These are phyloP conservation scores for Chionis minor DNA, from an alignment of 2,113 vertebrate species.

Conservation along the genomic window DNA sequence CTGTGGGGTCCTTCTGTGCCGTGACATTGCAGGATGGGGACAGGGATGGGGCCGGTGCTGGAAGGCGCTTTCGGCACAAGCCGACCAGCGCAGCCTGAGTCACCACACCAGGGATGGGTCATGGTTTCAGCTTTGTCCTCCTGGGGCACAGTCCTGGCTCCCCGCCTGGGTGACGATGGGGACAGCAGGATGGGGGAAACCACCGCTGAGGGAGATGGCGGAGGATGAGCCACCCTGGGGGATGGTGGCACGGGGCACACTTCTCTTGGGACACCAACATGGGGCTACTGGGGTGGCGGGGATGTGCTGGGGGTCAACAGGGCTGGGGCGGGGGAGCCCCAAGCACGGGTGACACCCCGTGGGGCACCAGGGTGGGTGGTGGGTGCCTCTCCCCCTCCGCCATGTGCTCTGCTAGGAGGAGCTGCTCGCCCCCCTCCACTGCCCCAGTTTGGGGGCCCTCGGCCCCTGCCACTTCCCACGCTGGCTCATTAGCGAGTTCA, in stretches of 20 bases:
- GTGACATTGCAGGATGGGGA: accelerated
- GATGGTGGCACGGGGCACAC: not conserved
- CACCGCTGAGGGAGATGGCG: not conserved
- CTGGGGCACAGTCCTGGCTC: not conserved
- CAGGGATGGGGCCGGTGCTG: not conserved
- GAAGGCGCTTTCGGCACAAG: not conserved
- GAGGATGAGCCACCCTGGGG: not conserved
- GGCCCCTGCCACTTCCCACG: not conserved
- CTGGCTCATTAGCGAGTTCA: not conserved
- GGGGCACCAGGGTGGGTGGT: accelerated
- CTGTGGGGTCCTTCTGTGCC: accelerated
- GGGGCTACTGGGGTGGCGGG: not conserved
- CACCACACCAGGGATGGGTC: not conserved
- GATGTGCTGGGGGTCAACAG: not conserved
- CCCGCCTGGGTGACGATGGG: not conserved
- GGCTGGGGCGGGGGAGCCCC: not conserved
- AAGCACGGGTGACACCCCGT: not conserved
- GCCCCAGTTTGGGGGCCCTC: not conserved
- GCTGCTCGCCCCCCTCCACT: not conserved
- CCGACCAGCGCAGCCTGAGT: not conserved
- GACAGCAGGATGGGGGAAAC: not conserved
- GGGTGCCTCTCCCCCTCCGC: not conserved
- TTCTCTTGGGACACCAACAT: not conserved
- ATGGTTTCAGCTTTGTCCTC: constrained; percentile 45
- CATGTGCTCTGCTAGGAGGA: not conserved